phyloP scores from a whole-genome alignment of 2,113 vertebrate genomes.

The Ammospiza nelsoni region DNA sequence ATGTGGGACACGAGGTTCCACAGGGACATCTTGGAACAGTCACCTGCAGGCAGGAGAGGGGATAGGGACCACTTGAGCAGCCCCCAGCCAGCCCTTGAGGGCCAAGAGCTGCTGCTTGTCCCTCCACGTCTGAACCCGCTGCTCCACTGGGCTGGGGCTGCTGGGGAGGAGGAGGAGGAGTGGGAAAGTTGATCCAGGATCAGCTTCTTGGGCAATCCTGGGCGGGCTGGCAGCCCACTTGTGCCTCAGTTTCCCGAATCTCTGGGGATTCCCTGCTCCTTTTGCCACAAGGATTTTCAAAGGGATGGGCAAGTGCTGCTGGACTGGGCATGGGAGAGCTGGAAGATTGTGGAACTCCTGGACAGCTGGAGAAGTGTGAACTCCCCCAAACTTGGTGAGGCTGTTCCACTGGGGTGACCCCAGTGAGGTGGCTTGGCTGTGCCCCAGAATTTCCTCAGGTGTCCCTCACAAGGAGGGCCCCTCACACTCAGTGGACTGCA shows the following conservation, averaged over 20 bases:
- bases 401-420: background rate
- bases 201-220: conserved; percentile 35
- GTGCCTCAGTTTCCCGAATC: background rate
- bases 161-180: background rate
- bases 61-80: background rate
- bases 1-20: conserved; percentile 76
- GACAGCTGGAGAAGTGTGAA: accelerated
- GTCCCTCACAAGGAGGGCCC: accelerated
- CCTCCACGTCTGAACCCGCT: background rate
- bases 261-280: background rate
- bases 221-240: background rate
- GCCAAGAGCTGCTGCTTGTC: accelerated
- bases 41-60: background rate
- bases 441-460: background rate
- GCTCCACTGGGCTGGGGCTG: background rate
- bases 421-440: background rate
- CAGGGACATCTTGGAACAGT: conserved; percentile 69
- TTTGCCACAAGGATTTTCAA: accelerated
- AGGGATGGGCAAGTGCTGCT: accelerated
- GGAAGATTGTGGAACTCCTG: background rate
- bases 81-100: background rate
- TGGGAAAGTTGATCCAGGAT: background rate
- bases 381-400: accelerated
- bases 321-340: background rate
- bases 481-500: accelerated